Evolutionary conservation across 2,888 invertebrate species (phyloP).

Genomic region (Xylota segnis): DNA sequence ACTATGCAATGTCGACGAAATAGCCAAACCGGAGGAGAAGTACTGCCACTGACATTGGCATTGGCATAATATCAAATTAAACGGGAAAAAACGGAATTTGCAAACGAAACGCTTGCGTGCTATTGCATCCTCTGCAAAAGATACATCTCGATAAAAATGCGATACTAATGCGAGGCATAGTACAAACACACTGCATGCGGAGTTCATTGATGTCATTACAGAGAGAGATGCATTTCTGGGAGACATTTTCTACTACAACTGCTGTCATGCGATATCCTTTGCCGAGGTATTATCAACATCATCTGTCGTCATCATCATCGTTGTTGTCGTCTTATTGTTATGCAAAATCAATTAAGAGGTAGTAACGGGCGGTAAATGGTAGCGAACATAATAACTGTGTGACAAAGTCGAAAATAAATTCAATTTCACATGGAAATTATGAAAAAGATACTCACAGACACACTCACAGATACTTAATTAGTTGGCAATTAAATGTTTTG

Average conservation of each 20-base stretch:
- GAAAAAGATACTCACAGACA: slow-evolving; percentile 22
- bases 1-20: slow-evolving; percentile 7
- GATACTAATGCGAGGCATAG: slow-evolving; percentile 6
- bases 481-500: slow-evolving; percentile 8
- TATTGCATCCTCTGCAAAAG: slow-evolving; percentile 11
- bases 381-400: slow-evolving; percentile 45
- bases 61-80: slow-evolving; percentile 70
- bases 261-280: slow-evolving; percentile 68
- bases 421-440: slow-evolving; percentile 40
- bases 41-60: slow-evolving; percentile 59
- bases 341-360: slow-evolving; percentile 66
- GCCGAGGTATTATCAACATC: slow-evolving; percentile 58
- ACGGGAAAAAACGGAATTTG: slow-evolving; percentile 44
- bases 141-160: slow-evolving; percentile 22
- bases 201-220: slow-evolving; percentile 71
- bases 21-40: slow-evolving; percentile 26
- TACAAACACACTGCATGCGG: not conserved
- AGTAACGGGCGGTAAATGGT: slow-evolving; percentile 43
- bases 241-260: slow-evolving; percentile 52
- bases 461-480: slow-evolving; percentile 13
- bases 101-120: slow-evolving; percentile 60
- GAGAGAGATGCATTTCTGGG: slow-evolving; percentile 45
- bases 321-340: slow-evolving; percentile 49
- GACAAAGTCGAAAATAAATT: slow-evolving; percentile 36
- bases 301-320: slow-evolving; percentile 49